These are phyloP conservation scores for Aphrocallistes beatrix DNA, from an alignment of 37 sponge, comb jelly and placozoan species.

Conservation along the genomic window DNA sequence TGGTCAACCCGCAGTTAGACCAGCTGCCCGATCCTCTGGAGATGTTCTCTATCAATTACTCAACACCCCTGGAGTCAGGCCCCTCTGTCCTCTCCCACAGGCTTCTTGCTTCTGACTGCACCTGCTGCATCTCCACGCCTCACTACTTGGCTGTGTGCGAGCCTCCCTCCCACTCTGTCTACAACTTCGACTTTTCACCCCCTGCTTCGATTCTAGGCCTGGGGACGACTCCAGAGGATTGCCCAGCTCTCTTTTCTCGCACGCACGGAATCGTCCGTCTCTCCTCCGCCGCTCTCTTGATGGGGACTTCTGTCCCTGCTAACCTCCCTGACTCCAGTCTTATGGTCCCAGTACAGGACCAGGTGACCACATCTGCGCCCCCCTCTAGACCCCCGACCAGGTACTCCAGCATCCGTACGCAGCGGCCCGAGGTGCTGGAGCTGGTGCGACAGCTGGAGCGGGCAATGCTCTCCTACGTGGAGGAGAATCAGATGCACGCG, in stretches of 20 bases:
- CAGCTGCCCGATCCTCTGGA: neutral
- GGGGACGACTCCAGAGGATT: neutral
- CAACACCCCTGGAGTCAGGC: neutral
- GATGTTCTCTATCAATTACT: neutral
- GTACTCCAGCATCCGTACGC: neutral
- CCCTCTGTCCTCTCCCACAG: neutral
- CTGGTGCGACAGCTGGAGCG: neutral
- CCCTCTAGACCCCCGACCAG: neutral
- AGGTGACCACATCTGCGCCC: neutral
- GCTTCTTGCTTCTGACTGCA: neutral
- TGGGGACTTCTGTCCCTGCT: neutral
- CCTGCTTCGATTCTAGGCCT: neutral
- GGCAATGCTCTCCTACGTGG: conserved; percentile 9
- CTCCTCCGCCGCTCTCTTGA: neutral
- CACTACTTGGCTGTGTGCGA: neutral
- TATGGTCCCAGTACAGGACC: neutral
- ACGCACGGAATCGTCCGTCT: conserved; percentile 35
- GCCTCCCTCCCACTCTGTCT: neutral
- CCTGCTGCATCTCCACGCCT: neutral
- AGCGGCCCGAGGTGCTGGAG: neutral
- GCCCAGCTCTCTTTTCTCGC: conserved; percentile 29
- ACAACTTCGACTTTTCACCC: neutral
- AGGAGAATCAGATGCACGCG: neutral
- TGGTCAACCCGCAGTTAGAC: neutral
- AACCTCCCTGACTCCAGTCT: neutral